Base-by-base conservation (phyloP, 2,888 invertebrate genomes). In the Aleiodes alternator region DNA sequence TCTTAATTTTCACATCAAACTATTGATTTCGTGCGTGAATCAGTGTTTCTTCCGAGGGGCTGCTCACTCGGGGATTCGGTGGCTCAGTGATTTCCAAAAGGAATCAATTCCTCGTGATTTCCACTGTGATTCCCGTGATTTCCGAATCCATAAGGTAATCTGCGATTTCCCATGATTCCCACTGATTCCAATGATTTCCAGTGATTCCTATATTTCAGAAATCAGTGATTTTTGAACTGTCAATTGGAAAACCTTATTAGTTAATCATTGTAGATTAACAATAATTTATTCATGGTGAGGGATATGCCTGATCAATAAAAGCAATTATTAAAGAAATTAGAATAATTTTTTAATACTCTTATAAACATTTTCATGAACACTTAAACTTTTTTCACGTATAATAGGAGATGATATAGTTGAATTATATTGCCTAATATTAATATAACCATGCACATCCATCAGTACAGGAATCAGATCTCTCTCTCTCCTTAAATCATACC, bases 361-460 rank as follows among this genome's bases (percentile, higher is more conserved):
- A 69, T 57, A 74, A 68, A 74, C 16, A 69, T 68, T 59, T 68
- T 57, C 69, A 50, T 68, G 59, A 68, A 56, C 57, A 69, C 73
- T 68, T 69, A 73, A 57, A 73, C 69, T 69, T 69, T 74, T 50
- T 75, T 69, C 61, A 59, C 14, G 53, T 61, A 74, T 59, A 69
- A 75, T 53, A 51, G 69, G 69, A 69, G 51, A 61, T 51, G 74
- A 53, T 64, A 75, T 75, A 16, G 74, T 69, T 4, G 12, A 38
- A 70, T 69, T 53, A 69, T 69, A 74, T 50, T 69, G 74, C 34
- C 51, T 59, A 50, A 66, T 72, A 72, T 64, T 66, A 16, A 66
- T 72, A 55, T 61, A 75, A 51, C 64, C 75, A 59, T 75, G 70
- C 34, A 75, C 64, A 57, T 74, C 70, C 75, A 75, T 70, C 23